Evolutionary conservation across 2,797 vertebrate species (phyloP), one percentile per base, ranked within the genome.

Genomic region (Champsocephalus esox): DNA sequence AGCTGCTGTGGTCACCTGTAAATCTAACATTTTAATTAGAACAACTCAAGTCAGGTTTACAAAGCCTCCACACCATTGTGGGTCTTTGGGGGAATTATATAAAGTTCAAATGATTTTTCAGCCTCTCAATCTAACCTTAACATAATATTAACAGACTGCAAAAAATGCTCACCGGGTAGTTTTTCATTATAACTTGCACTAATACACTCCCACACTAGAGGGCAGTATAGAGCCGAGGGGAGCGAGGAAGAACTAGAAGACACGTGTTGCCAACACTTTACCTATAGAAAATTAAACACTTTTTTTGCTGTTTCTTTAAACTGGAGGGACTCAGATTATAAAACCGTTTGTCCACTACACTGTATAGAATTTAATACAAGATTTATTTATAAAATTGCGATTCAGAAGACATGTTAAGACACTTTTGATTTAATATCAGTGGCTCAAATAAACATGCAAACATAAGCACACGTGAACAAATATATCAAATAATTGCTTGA

Each of bases 161-260:
- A 73, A n/a, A 63, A 19, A 12, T 43, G 38, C 4, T 59, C 16
- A 17, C 12, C 14, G 46, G 7, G 28, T 11, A 21, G 38, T n/a
- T 45, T 19, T 13, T n/a, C n/a, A 38, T 24, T 14, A 49, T 41
- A 5, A 70, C 4, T 17, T 70, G 73, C 58, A 86, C 13, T 55
- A 64, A 49, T 38, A 62, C 45, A 44, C 34, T 77, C 43, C 9
- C 28, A 60, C 86, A 80, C 81, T 76, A 85, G 86, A 85, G 82
- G 82, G 81, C 79, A 80, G 77, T 17, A 64, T 61, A 38, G 60
- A 62, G 51, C 17, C 12, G 13, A 64, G 16, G 24, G 49, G 46
- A 7, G 21, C 1, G 3, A 51, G 48, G 5, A 12, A 11, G 21
- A 41, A 58, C 11, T 9, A 3, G 60, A n/a, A 6, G 19, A 11